These are phyloP conservation scores for Trialeurodes vaporariorum DNA, from an alignment of 1,140 invertebrate genomes.

Conservation along the genomic window DNA sequence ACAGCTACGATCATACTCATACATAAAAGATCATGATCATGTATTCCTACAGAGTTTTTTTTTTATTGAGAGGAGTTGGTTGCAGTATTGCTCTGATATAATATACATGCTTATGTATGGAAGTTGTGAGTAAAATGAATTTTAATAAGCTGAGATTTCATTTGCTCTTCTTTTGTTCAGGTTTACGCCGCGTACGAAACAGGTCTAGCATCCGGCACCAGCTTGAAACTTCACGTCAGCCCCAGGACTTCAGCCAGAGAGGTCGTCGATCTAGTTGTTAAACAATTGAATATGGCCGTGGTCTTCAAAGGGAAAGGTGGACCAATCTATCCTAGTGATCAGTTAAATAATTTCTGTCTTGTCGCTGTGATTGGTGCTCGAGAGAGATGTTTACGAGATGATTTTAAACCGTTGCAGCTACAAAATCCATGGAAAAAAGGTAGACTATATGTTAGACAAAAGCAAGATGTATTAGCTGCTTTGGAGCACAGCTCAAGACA, in stretches of 20 bases:
- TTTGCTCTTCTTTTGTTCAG: constrained; percentile 39
- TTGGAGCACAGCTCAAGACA: constrained; percentile 48
- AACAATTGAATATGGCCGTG: constrained; percentile 87
- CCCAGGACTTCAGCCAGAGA: constrained; percentile 79
- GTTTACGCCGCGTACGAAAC: constrained; percentile 93
- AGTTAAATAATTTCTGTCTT: constrained; percentile 76
- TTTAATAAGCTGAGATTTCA: too few species aligned
- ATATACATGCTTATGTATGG: too few species aligned
- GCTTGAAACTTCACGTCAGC: constrained; percentile 84
- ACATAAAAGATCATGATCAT: too few species aligned
- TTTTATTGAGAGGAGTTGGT: too few species aligned
- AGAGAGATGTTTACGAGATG: constrained; percentile 81
- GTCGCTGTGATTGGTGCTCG: constrained; percentile 87
- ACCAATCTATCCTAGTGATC: constrained; percentile 68
- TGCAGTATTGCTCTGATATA: too few species aligned
- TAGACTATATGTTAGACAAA: constrained; percentile 76
- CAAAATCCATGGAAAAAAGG: constrained; percentile 94
- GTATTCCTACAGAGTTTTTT: too few species aligned
- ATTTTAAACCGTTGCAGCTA: constrained; percentile 81
- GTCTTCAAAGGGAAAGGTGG: constrained; percentile 71
- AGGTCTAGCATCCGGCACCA: constrained; percentile 79
- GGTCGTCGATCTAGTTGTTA: constrained; percentile 86
- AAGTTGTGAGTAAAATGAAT: too few species aligned
- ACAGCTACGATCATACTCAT: too few species aligned
- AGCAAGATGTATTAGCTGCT: constrained; percentile 75